Evolutionary conservation across 2,113 vertebrate genomes (phyloP), one percentile per base, ranked within the genome.

Genomic region (Anarhynchus alexandrinus): DNA sequence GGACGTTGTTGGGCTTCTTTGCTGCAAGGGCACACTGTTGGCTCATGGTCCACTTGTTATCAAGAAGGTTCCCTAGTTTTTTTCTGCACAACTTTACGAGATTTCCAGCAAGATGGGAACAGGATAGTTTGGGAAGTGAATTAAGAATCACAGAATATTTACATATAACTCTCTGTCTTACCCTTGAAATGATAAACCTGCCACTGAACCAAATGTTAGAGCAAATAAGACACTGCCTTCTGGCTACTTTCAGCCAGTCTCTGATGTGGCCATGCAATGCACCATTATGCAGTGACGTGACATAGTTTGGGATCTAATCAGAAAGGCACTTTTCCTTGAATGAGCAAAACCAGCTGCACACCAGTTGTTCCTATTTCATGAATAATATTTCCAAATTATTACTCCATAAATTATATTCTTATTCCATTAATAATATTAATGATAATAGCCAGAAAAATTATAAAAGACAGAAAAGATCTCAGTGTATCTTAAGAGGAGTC

Each of bases 321-420:
- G 59, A 66, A 94, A 88, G 9, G 12, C 17, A n/a, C 25, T 82
- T 76, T 86, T 92, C 76, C 59, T 78, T 93, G 55, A 88, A 83
- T 3, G 1, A 81, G 25, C 29, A 65, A 86, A 86, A 76, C 6
- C 58, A 90, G 25, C 70, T 94, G 54, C 69, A 90, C n/a, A 77
- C 10, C 42, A 69, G 52, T 77, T 83, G 25, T 93, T 94, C 25
- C 26, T 74, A 47, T 79, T 86, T 25, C 55, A 49, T 78, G 67
- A 93, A 93, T 82, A 96, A 88, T 51, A 58, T 86, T 88, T 94
- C 38, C 15, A 92, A 84, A 93, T 88, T 96, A 78, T 36, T 61
- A 38, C 29, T 83, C n/a, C 13, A 40, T 65, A 11, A 91, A 71
- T 91, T 82, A 47, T 86, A 54, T 18, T 59, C 34, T 59, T 87